A percentile compares a stretch with the other conserved stretches of the same genome.
Evolutionary conservation across 2,113 vertebrate genomes (phyloP).

Genomic region (Sturnus vulgaris): DNA sequence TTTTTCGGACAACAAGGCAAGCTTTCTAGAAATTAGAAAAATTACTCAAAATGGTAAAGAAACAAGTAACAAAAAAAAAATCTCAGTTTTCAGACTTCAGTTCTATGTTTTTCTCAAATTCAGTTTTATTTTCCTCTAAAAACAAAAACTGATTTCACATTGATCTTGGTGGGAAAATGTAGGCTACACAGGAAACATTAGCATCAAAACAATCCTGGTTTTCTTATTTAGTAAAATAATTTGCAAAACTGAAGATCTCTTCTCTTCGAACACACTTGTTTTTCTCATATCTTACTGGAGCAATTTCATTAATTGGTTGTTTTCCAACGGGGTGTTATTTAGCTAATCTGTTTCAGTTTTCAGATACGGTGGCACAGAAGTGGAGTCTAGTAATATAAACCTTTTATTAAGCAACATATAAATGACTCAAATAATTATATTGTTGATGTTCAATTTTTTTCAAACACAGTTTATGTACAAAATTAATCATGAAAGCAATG

Average conservation of each 20-base stretch:
- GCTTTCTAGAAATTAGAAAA: neutral
- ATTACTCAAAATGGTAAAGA: neutral
- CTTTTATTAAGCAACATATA: neutral
- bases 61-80: neutral
- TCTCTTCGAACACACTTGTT: neutral
- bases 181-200: neutral
- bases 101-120: neutral
- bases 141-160: neutral
- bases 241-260: neutral
- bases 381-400: neutral
- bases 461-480: neutral
- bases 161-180: neutral
- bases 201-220: neutral
- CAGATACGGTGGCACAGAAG: neutral
- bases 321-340: neutral
- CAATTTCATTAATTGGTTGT: neutral
- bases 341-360: neutral
- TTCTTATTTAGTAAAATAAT: neutral
- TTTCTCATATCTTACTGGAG: neutral
- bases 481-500: neutral
- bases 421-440: neutral
- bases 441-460: neutral
- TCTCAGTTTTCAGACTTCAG: neutral
- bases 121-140: neutral
- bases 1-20: neutral